Percentiles rank a stretch among this genome's conserved stretches.
Conservation (phyloP, 1,140 invertebrate species). For the Diachasma alloeum region DNA sequence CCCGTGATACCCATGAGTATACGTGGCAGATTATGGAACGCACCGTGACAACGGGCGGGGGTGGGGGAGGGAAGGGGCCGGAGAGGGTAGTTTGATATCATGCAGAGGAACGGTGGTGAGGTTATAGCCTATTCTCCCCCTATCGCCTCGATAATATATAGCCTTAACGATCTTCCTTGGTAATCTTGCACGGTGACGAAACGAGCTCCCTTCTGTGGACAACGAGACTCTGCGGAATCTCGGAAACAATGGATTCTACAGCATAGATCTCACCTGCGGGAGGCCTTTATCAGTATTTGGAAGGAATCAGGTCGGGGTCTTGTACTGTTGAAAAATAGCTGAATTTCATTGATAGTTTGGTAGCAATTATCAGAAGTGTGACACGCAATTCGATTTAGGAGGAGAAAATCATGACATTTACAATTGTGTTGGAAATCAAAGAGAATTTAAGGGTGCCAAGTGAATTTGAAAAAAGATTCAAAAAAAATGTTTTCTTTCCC, state of each 20-base stretch:
- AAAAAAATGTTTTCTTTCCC: too few relatives aligned
- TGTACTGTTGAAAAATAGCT: too few relatives aligned
- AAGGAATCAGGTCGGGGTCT: too few relatives aligned
- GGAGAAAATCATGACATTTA: too few relatives aligned
- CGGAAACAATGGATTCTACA: background rate
- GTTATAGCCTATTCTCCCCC: background rate
- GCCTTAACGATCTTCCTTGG: background rate
- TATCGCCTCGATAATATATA: slow-evolving; percentile 14
- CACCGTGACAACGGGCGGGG: background rate
- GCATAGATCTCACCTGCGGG: background rate
- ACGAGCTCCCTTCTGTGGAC: background rate
- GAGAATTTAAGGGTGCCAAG: too few relatives aligned
- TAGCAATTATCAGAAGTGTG: too few relatives aligned
- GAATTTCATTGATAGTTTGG: too few relatives aligned
- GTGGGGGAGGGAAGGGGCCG: background rate
- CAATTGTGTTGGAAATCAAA: too few relatives aligned
- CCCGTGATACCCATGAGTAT: background rate
- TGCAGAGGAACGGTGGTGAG: background rate
- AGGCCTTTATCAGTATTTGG: too few relatives aligned
- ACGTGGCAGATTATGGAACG: background rate
- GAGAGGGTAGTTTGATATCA: background rate
- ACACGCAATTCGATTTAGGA: too few relatives aligned
- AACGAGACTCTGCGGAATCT: background rate
- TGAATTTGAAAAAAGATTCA: too few relatives aligned
- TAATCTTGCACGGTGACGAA: slow-evolving; percentile 3